A percentile compares a stretch with the other conserved stretches of the same genome.
Conservation (phyloP, 2,113 vertebrate species). For the Hemibagrus wyckioides region DNA sequence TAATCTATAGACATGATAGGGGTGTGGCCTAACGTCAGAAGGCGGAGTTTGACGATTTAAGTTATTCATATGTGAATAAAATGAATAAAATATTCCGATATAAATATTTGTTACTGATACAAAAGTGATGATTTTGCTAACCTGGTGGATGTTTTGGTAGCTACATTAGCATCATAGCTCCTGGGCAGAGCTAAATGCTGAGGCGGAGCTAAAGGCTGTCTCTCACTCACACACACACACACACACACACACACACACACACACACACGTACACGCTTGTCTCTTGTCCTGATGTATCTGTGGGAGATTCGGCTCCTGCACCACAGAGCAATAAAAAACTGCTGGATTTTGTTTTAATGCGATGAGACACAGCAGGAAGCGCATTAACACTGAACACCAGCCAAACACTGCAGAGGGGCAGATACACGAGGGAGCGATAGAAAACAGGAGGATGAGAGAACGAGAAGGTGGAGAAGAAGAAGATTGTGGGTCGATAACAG, state of each 20-base stretch:
- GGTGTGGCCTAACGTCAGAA: not conserved
- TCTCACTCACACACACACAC: too few relatives aligned
- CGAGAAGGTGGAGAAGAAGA: not conserved
- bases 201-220: too few relatives aligned
- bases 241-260: conserved; percentile 2
- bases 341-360: conserved; percentile 30
- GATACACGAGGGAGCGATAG: not conserved
- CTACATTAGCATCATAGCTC: not conserved
- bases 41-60: not conserved
- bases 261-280: not conserved
- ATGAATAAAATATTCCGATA: not conserved
- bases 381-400: conserved; percentile 5
- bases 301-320: conserved; percentile 1
- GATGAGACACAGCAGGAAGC: not conserved
- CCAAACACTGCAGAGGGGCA: conserved; percentile 10
- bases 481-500: not conserved
- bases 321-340: conserved; percentile 22
- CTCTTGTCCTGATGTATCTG: not conserved
- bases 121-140: not conserved
- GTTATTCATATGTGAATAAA: not conserved
- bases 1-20: not conserved
- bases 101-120: not conserved
- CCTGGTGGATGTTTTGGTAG: not conserved
- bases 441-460: not conserved
- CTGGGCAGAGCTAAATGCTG: not conserved